Evolutionary conservation across 2,797 vertebrate species (phyloP).

Genomic region (Labroides dimidiatus): DNA sequence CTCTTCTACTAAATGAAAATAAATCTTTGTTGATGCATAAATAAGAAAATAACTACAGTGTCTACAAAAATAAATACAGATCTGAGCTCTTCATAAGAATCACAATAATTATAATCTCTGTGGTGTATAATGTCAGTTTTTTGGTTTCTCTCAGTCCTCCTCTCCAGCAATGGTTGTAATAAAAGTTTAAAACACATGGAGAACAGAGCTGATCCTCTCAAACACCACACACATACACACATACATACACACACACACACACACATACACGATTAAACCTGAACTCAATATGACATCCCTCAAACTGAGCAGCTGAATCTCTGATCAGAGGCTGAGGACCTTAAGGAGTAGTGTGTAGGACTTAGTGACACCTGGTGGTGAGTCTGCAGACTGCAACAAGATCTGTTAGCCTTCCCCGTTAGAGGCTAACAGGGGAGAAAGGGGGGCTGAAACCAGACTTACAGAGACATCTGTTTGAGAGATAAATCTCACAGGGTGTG

Average conservation of each 20-base stretch:
- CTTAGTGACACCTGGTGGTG: neutral
- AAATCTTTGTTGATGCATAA: slow-evolving; percentile 47
- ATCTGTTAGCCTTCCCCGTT: too few relatives aligned
- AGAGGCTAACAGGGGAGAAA: too few relatives aligned
- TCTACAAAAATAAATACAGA: slow-evolving; percentile 82
- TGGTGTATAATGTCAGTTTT: slow-evolving; percentile 72
- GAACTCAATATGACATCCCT: slow-evolving; percentile 42
- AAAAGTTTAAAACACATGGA: slow-evolving; percentile 78
- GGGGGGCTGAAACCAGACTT: too few relatives aligned
- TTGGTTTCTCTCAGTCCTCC: slow-evolving; percentile 72
- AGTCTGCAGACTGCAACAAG: too few relatives aligned
- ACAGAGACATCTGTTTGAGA: too few relatives aligned
- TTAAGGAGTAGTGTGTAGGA: slow-evolving; percentile 13
- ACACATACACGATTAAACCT: too few relatives aligned
- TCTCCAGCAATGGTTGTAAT: slow-evolving; percentile 67
- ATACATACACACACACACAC: too few relatives aligned
- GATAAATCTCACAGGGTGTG: too few relatives aligned
- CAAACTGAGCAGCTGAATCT: slow-evolving; percentile 51
- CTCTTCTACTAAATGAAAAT: slow-evolving; percentile 34
- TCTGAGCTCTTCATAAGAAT: slow-evolving; percentile 62
- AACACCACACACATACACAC: slow-evolving; percentile 67
- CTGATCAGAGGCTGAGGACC: slow-evolving; percentile 29
- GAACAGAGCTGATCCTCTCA: slow-evolving; percentile 68
- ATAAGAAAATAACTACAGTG: slow-evolving; percentile 54
- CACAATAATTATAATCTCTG: slow-evolving; percentile 47